A percentile compares a stretch with the other conserved stretches of the same genome.
Evolutionary conservation across 2,113 vertebrate genomes (phyloP).

Genomic region (Hyla sarda): DNA sequence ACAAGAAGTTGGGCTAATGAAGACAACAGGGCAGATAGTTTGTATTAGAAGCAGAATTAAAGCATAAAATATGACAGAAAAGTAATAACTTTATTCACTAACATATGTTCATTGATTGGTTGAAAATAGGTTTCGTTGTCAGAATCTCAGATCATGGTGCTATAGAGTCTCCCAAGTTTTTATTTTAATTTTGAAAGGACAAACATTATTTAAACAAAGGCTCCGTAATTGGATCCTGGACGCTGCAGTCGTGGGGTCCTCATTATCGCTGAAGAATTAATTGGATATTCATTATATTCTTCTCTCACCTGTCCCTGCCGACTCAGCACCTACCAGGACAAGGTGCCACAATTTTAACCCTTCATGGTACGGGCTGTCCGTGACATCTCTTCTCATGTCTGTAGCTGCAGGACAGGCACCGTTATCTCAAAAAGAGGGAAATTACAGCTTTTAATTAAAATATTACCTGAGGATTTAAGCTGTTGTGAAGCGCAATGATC

Average conservation of each 20-base stretch:
- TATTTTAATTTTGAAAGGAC: slow-evolving; percentile 20
- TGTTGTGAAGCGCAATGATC: not conserved
- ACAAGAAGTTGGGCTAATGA: too few relatives aligned
- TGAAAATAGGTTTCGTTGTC: too few relatives aligned
- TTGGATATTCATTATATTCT: slow-evolving; percentile 9
- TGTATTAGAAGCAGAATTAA: too few relatives aligned
- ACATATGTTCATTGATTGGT: too few relatives aligned
- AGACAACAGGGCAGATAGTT: too few relatives aligned
- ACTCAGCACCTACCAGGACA: not conserved
- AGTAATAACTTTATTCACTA: too few relatives aligned
- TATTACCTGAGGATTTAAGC: not conserved
- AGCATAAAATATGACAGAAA: too few relatives aligned
- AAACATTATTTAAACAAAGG: slow-evolving; percentile 35
- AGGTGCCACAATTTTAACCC: not conserved
- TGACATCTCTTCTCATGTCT: not conserved
- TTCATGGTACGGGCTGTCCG: not conserved
- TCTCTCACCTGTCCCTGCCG: not conserved
- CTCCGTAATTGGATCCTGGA: slow-evolving; percentile 6
- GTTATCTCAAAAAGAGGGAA: not conserved
- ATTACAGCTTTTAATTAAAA: not conserved
- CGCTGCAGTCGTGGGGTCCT: not conserved
- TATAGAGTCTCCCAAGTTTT: slow-evolving; percentile 2
- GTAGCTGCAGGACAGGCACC: not conserved
- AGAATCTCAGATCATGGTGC: too few relatives aligned
- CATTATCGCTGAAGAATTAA: not conserved